Base-by-base conservation (phyloP, 2,797 vertebrate genomes). In the Rousettus madagascariensis region DNA sequence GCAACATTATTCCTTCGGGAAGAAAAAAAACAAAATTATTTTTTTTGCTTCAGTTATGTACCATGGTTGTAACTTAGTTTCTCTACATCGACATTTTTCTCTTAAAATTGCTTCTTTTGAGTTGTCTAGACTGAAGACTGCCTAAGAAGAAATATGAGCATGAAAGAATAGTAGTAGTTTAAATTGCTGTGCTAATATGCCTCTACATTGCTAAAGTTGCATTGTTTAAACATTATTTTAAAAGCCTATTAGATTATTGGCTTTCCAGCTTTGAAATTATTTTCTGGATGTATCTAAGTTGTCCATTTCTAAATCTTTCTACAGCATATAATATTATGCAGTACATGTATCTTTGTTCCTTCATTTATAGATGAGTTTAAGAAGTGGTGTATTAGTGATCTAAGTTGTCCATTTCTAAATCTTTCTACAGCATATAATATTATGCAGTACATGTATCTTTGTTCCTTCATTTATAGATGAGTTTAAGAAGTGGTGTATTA, bases 391-490 rank as follows among this genome's bases (percentile, higher is more conserved):
- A 36, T 83, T 96, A 95, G 74, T 86, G 84, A 97, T 94, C 63
- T 96, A 83, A 92, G 92, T 92, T 96, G 94, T 86, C 10, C 33
- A 91, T 96, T 96, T 75, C 85, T 82, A 86, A 95, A 74, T 95
- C 91, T 92, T 94, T 96, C 68, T 92, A 78, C 33, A 74, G 82
- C 80, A 46, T 87, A 90, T 91, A 88, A 74, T 59, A 85, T 93
- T 96, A 96, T 94, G 61, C 75, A 95, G 53, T 24, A 28, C 46
- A 20, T 55, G 46, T 20, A 63, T 90, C 87, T 89, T 75, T 80
- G 79, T 94, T 97, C 43, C 77, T 85, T 96, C 46, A 80, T 94
- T 96, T 94, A 92, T 66, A 83, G 55, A 91, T 91, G 43, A 7
- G 5, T 90, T 85, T 95, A 96, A 94, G 80, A 96, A 95, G 71